Evolutionary conservation across 2,888 invertebrate species (phyloP).

Genomic region (Elmis aenea): DNA sequence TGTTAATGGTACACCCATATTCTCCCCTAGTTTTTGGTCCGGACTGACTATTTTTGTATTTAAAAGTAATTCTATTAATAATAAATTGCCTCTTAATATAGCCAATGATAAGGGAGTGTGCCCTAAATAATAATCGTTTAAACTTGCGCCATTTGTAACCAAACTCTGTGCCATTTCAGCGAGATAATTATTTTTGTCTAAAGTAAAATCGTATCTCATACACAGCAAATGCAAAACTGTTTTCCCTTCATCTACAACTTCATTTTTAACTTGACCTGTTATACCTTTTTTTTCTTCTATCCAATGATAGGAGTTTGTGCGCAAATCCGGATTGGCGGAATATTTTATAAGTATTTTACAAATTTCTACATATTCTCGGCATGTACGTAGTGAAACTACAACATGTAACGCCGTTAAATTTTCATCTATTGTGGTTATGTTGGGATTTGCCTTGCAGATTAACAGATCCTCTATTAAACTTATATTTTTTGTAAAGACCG

Average conservation of each 20-base stretch:
- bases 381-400: slow-evolving; percentile 29
- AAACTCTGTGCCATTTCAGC: slow-evolving; percentile 27
- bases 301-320: slow-evolving; percentile 35
- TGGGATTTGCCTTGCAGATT: slow-evolving; percentile 30
- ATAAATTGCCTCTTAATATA: slow-evolving; percentile 36
- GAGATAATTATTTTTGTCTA: slow-evolving; percentile 24
- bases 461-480: slow-evolving; percentile 32
- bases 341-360: slow-evolving; percentile 29
- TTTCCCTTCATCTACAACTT: slow-evolving; percentile 33
- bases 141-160: slow-evolving; percentile 22
- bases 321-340: slow-evolving; percentile 35
- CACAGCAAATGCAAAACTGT: slow-evolving; percentile 40
- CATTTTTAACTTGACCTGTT: slow-evolving; percentile 20
- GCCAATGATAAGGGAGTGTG: slow-evolving; percentile 41
- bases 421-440: slow-evolving; percentile 28
- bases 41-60: slow-evolving; percentile 31
- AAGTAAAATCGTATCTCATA: slow-evolving; percentile 36
- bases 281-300: slow-evolving; percentile 26
- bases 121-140: slow-evolving; percentile 35
- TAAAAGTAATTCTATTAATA: slow-evolving; percentile 31
- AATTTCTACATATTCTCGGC: slow-evolving; percentile 27
- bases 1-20: slow-evolving; percentile 40
- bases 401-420: slow-evolving; percentile 37
- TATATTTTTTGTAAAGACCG: slow-evolving; percentile 35
- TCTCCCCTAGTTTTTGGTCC: slow-evolving; percentile 30